Percentiles rank a stretch among this genome's conserved stretches.
These are phyloP conservation scores for Lysiphlebus fabarum DNA, from an alignment of 1,140 invertebrate genomes.

Conservation along the genomic window DNA sequence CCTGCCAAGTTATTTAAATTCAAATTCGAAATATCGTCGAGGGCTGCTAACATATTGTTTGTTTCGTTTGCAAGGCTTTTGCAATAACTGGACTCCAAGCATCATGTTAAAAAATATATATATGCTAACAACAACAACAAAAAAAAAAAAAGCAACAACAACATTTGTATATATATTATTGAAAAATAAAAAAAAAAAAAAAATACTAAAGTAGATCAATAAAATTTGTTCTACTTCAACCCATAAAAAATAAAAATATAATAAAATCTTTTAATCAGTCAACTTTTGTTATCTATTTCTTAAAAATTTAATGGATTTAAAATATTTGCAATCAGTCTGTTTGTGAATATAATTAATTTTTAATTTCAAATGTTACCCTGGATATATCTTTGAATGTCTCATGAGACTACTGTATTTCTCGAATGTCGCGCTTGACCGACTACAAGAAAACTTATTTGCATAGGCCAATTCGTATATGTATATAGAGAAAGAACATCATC, in stretches of 20 bases:
- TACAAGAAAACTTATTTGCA: constrained; percentile 38
- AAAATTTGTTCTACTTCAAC: no score
- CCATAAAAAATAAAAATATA: no score
- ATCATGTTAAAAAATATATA: no score
- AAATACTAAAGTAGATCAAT: no score
- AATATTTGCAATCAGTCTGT: constrained; percentile 10
- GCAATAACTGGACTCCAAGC: constrained; percentile 28
- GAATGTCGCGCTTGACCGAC: constrained; percentile 15
- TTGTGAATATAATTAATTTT: constrained; percentile 9
- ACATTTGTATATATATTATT: background rate
- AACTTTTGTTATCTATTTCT: no score
- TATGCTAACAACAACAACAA: constrained; percentile 12
- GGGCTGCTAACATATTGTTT: constrained; percentile 58
- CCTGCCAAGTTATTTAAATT: constrained; percentile 59
- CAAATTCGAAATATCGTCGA: constrained; percentile 58
- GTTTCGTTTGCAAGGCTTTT: constrained; percentile 50
- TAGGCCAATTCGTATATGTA: constrained; percentile 32
- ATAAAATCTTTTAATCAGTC: no score
- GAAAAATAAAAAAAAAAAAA: no score
- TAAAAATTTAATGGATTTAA: constrained; percentile 4
- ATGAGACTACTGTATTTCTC: constrained; percentile 2
- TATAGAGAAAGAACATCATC: constrained; percentile 21
- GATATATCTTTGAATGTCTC: constrained; percentile 12
- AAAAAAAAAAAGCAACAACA: no score
- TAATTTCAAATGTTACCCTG: background rate